Base-by-base conservation (phyloP, 2,888 invertebrate genomes). In the Stenodera caucasica region DNA sequence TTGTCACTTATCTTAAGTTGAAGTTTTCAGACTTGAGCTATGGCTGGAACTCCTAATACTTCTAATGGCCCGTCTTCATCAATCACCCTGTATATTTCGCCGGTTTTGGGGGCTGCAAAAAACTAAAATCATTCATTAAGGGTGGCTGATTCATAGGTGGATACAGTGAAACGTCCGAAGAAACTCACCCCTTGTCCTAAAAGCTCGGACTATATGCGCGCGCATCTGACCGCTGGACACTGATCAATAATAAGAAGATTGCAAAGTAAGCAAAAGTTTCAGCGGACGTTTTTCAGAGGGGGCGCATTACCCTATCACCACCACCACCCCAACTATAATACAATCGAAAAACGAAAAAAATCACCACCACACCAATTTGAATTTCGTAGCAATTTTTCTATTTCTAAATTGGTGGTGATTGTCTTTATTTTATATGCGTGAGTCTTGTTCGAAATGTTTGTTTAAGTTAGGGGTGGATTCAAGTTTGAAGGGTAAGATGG, bases 181-280 rank as follows among this genome's bases (percentile, higher is more conserved):
- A n/a, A 61, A 55, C 58, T 54, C 63, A 63, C 67, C 67, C 68
- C 66, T 64, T 66, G 66, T 67, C 71, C 64, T 67, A 67, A 66
- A 69, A 67, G 70, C 68, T 69, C 68, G 78, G 80, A 79, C 79
- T 68, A 54, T 78, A n/a, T n/a, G 80, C 80, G 81, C 81, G 80
- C 80, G 80, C 80, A 77, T 73, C 70, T 80, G 80, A 80, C 80
- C 81, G 79, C 75, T 77, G 81, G 81, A 80, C 80, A 80, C 80
- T 81, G 80, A 81, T 81, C 81, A 79, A 81, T 81, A 81, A 80
- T 81, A 81, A 81, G 80, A 81, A 81, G 81, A 81, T 81, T 79
- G 81, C 79, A 81, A 81, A 81, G 81, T 81, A 81, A 81, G 81
- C 81, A 81, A 81, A 81, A 78, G 77, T 78, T 77, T 77, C 69